These are phyloP conservation scores for Drosophila lini DNA, from an alignment of 1,140 invertebrate species.

Conservation along the genomic window DNA sequence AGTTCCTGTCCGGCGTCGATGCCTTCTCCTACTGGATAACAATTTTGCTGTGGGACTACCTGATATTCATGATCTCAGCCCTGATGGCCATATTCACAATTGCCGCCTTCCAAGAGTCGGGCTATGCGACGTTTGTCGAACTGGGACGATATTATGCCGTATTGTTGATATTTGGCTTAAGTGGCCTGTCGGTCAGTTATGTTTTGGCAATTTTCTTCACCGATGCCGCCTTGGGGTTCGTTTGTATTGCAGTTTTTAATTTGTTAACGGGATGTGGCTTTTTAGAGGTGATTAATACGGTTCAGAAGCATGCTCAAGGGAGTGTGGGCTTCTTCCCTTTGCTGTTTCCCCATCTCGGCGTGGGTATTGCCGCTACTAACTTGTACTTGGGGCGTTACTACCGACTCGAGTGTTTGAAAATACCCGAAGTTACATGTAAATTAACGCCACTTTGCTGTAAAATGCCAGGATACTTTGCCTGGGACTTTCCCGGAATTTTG, in stretches of 20 bases:
- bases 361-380: no score
- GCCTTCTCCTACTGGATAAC: constrained; percentile 89
- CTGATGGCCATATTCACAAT: constrained; percentile 85
- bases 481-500: constrained; percentile 51
- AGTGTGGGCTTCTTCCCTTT: no score
- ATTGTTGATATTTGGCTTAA: constrained; percentile 85
- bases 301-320: no score
- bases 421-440: no score
- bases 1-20: constrained; percentile 90
- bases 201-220: constrained; percentile 85
- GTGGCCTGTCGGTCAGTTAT: constrained; percentile 86
- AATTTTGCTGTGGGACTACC: constrained; percentile 90
- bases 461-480: constrained; percentile 50
- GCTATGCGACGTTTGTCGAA: constrained; percentile 85
- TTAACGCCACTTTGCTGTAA: constrained; percentile 47
- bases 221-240: no score
- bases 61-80: constrained; percentile 87
- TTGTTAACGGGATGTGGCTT: no score
- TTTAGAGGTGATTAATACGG: constrained; percentile 50
- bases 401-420: background rate
- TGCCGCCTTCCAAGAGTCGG: constrained; percentile 86
- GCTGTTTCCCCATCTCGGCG: no score
- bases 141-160: constrained; percentile 83
- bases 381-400: no score
- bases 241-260: no score